Evolutionary conservation across 2,797 vertebrate genomes (phyloP).

Genomic region (Alca torda): DNA sequence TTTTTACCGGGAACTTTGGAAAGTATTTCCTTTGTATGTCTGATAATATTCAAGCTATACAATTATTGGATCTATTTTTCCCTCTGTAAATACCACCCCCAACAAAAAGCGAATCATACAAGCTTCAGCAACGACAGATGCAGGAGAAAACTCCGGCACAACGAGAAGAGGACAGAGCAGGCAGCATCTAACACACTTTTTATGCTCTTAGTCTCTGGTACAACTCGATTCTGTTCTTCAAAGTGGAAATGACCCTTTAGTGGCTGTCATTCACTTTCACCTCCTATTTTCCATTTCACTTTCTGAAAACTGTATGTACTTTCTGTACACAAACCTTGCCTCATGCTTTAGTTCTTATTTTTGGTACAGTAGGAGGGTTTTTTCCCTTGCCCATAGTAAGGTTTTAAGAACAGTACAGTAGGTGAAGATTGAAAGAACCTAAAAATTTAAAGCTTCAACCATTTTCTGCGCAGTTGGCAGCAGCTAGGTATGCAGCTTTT

Average conservation of each 20-base stretch:
- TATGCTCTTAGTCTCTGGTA: not conserved
- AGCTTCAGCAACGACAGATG: not conserved
- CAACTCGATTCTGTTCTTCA: not conserved
- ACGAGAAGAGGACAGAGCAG: not conserved
- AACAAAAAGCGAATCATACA: fast-evolving
- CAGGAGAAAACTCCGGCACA: not conserved
- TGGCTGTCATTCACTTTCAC: not conserved
- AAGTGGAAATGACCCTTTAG: not conserved
- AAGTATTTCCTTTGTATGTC: not conserved
- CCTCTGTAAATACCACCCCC: not conserved
- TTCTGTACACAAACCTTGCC: not conserved
- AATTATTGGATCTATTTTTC: not conserved
- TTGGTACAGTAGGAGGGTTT: not conserved
- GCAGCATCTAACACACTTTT: not conserved
- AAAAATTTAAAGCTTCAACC: not conserved
- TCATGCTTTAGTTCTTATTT: not conserved
- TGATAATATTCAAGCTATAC: not conserved
- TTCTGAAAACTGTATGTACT: not conserved
- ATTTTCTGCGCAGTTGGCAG: not conserved
- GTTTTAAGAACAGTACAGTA: not conserved
- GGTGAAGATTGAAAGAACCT: not conserved
- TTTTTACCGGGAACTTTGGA: not conserved
- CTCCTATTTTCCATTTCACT: not conserved
- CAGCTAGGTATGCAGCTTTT: not conserved
- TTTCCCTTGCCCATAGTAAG: not conserved